Conservation (phyloP, 2,113 vertebrate species). For the Ploceus nigricollis region DNA sequence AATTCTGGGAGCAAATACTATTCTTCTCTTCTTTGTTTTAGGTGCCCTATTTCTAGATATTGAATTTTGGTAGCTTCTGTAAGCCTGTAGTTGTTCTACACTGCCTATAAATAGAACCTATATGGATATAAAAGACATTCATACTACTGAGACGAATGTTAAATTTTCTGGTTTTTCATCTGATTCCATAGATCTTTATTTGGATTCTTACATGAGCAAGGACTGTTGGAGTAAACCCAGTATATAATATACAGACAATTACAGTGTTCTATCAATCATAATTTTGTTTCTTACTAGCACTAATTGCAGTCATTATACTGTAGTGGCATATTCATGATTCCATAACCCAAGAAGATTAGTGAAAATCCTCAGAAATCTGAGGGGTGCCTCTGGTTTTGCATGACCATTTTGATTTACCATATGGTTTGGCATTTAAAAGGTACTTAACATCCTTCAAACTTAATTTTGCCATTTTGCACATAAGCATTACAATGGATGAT, state of each 20-base stretch:
- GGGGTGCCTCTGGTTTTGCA: neutral
- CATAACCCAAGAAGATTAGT: neutral
- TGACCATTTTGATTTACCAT: neutral
- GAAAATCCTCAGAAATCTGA: conserved; percentile 2
- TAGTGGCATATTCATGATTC: neutral
- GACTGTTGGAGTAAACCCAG: neutral
- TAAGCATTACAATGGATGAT: neutral
- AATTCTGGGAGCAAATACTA: neutral
- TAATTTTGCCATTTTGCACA: neutral
- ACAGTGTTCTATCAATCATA: neutral
- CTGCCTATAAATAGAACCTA: neutral
- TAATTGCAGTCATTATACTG: conserved; percentile 21
- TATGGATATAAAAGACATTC: neutral
- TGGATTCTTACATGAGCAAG: neutral
- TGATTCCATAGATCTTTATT: neutral
- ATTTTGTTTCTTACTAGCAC: neutral
- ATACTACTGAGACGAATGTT: neutral
- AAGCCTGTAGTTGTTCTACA: neutral
- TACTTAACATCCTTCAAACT: neutral
- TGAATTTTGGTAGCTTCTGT: neutral
- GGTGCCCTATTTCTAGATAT: neutral
- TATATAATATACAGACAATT: neutral
- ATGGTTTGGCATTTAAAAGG: neutral
- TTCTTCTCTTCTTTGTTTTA: neutral
- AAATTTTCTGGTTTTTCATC: neutral